These are phyloP conservation scores for Megaustenia siamemsis DNA, from an alignment of 2,888 invertebrate species.

Conservation along the genomic window DNA sequence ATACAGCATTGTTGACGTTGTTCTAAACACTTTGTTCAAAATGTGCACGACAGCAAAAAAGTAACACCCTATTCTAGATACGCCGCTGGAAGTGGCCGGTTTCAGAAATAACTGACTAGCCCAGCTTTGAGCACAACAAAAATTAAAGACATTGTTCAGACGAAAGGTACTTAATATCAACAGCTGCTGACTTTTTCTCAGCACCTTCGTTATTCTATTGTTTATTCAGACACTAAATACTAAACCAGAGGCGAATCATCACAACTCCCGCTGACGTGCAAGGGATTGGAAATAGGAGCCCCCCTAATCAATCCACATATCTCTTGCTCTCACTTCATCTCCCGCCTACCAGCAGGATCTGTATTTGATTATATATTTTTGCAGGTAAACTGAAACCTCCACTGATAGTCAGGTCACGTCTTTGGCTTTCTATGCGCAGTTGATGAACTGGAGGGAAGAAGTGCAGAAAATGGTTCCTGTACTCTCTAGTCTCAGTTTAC, in stretches of 20 bases:
- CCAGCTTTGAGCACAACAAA: too few relatives aligned
- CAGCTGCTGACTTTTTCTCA: background rate
- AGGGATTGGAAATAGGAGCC: background rate
- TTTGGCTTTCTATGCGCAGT: too few relatives aligned
- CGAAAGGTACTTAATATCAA: background rate
- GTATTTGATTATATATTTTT: conserved; percentile 8
- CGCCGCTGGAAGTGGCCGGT: too few relatives aligned
- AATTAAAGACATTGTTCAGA: too few relatives aligned
- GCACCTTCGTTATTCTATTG: background rate
- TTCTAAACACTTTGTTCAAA: too few relatives aligned
- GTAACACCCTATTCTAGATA: too few relatives aligned
- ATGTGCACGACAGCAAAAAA: too few relatives aligned
- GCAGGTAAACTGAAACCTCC: background rate
- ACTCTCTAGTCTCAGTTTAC: background rate
- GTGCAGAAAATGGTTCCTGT: background rate
- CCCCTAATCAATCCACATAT: background rate
- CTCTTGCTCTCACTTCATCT: background rate
- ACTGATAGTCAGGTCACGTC: background rate
- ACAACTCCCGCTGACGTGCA: background rate
- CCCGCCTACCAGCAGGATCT: background rate
- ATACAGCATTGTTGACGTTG: too few relatives aligned
- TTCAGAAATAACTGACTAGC: too few relatives aligned
- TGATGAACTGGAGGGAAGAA: background rate
- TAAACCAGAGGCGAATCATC: background rate
- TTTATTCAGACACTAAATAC: background rate